A percentile compares a stretch with the other conserved stretches of the same genome.
Conservation (phyloP, 2,888 invertebrate genomes). For the Parnassius glacialis region DNA sequence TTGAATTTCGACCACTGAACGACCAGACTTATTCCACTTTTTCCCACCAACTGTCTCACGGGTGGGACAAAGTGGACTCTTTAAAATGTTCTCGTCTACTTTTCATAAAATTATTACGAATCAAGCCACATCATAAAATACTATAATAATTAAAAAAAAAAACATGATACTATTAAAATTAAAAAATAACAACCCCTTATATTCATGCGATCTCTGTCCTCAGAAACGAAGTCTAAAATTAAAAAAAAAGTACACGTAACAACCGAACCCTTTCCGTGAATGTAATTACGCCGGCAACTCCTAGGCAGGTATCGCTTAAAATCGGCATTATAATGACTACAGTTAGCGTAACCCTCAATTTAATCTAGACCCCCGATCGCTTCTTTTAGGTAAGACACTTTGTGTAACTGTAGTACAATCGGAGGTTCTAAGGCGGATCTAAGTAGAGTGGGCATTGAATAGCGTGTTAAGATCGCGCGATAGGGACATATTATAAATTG, state of each 20-base stretch:
- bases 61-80: no score
- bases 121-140: neutral
- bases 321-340: slow-evolving; percentile 36
- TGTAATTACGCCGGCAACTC: slow-evolving; percentile 52
- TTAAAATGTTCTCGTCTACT: no score
- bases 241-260: slow-evolving; percentile 11
- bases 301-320: slow-evolving; percentile 48
- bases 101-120: no score
- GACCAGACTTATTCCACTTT: no score
- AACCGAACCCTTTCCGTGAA: slow-evolving; percentile 47
- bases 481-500: slow-evolving; percentile 79
- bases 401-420: slow-evolving; percentile 10
- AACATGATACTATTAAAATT: no score
- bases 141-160: neutral
- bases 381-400: slow-evolving; percentile 9
- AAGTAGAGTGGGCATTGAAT: slow-evolving; percentile 40
- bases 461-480: slow-evolving; percentile 60
- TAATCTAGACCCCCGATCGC: slow-evolving; percentile 18
- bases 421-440: slow-evolving; percentile 31
- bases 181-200: neutral
- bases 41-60: no score
- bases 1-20: no score
- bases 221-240: slow-evolving; percentile 4
- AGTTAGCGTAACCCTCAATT: slow-evolving; percentile 26
- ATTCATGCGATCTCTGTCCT: slow-evolving; percentile 13